Base-by-base conservation (phyloP, 2,888 invertebrate species). In the Punctoribates punctum region DNA sequence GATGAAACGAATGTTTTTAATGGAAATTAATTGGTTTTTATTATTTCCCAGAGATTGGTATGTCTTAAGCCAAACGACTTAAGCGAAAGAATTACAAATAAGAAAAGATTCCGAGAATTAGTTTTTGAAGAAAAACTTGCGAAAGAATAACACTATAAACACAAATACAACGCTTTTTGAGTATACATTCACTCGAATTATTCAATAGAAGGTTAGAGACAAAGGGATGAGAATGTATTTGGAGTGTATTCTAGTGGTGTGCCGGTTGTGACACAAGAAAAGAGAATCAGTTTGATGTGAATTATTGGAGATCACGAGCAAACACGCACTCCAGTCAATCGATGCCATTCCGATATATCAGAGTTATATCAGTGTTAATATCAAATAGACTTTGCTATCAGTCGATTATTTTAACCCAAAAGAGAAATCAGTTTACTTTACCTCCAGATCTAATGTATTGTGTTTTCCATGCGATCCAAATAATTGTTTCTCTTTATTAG, bases 371-470 rank as follows among this genome's bases (percentile, higher is more conserved):
- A 48, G 46, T 48, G 46, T 17, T 48, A 11, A 48, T 48, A 11
- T 15, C 46, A 48, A 20, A 20, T 20, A 57, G 57, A 25, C 57
- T 25, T 6, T 20, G 9, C 23, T 57, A 57, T 57, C 5, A 57
- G 9, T 57, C 57, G 57, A 57, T 57, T 57, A 57, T 57, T 57
- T 57, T 57, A 17, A 57, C n/a, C 57, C 11, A 25, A 23, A 9
- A 23, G 57, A 57, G 17, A 48, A 48, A 57, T 57, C 57, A 57
- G 20, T 57, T 57, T n/a, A 57, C 57, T 57, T 57, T 48, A 48
- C 46, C 46, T 48, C 46, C 17, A 17, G 46, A 20, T 6, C 57
- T 57, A 57, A 57, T 57, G 57, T n/a, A 20, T 57, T 57, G 57
- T n/a, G 20, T 51, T 51, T 57, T 57, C 57, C 23, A 20, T 57